Evolutionary conservation across 2,113 vertebrate species (phyloP).

Genomic region (Riparia riparia): DNA sequence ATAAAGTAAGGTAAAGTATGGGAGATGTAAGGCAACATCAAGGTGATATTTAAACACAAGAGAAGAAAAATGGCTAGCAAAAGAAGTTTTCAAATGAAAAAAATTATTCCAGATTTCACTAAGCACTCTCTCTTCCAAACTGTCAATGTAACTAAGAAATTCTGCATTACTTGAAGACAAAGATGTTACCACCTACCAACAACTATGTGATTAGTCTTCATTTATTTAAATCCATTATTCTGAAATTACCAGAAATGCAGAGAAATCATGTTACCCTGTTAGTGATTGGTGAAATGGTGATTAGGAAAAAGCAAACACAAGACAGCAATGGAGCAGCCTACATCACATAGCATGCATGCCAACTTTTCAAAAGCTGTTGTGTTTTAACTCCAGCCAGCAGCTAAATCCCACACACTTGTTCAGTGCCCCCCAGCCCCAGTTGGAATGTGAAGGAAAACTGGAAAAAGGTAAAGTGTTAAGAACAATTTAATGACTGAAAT

Average conservation of each 20-base stretch:
- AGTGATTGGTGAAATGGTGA: neutral
- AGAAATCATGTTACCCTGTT: neutral
- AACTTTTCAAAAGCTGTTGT: conserved; percentile 31
- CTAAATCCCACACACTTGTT: neutral
- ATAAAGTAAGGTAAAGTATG: neutral
- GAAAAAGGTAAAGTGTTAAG: neutral
- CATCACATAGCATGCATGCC: neutral
- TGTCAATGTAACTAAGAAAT: neutral
- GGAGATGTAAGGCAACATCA: neutral
- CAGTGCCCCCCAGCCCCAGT: neutral
- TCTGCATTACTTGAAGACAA: neutral
- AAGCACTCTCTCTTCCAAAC: neutral
- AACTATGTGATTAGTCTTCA: neutral
- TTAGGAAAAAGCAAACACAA: neutral
- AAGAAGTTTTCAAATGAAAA: neutral
- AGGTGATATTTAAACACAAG: neutral
- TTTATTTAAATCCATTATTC: neutral
- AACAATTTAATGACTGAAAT: neutral
- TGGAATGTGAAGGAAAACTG: neutral
- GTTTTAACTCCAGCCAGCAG: neutral
- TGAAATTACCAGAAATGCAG: neutral
- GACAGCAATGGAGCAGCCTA: neutral
- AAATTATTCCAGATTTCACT: neutral
- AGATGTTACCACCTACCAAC: neutral
- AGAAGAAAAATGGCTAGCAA: neutral